These are phyloP conservation scores for Catharus minimus DNA, from an alignment of 2,113 vertebrate genomes.

Conservation along the genomic window DNA sequence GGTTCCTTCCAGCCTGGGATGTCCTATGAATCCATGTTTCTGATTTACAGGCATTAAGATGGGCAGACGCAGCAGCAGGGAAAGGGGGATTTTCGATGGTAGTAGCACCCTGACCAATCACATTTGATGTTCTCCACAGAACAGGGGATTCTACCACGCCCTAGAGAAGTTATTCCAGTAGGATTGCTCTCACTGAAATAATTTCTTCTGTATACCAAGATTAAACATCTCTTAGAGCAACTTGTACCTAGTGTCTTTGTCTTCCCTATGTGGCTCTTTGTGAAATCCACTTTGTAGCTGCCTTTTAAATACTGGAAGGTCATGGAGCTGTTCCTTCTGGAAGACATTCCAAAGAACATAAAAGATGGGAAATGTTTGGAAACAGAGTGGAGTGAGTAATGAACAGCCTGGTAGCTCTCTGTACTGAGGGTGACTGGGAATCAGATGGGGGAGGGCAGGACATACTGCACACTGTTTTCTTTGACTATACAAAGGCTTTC, in stretches of 20 bases:
- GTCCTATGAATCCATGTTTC: too few relatives aligned
- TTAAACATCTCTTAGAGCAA: neutral
- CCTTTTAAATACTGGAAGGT: neutral
- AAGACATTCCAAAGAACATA: neutral
- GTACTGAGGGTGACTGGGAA: neutral
- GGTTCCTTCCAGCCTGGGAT: too few relatives aligned
- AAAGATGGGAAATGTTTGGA: neutral
- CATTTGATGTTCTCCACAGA: neutral
- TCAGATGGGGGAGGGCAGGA: neutral
- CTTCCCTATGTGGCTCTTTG: neutral
- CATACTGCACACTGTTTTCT: neutral
- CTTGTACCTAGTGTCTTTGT: neutral
- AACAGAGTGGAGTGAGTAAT: neutral
- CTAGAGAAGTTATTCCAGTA: neutral
- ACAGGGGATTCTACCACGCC: rapidly evolving
- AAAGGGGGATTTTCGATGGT: neutral
- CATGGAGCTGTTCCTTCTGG: neutral
- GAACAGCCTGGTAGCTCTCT: neutral
- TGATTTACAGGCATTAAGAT: too few relatives aligned
- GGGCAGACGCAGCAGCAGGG: too few relatives aligned
- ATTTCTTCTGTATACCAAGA: neutral
- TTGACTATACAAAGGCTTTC: neutral
- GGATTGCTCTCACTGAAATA: neutral
- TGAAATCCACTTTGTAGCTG: neutral
- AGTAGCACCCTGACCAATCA: neutral